Evolutionary conservation across 1,140 invertebrate genomes (phyloP), one percentile per base, ranked within the genome.

Genomic region (Coelopa frigida): DNA sequence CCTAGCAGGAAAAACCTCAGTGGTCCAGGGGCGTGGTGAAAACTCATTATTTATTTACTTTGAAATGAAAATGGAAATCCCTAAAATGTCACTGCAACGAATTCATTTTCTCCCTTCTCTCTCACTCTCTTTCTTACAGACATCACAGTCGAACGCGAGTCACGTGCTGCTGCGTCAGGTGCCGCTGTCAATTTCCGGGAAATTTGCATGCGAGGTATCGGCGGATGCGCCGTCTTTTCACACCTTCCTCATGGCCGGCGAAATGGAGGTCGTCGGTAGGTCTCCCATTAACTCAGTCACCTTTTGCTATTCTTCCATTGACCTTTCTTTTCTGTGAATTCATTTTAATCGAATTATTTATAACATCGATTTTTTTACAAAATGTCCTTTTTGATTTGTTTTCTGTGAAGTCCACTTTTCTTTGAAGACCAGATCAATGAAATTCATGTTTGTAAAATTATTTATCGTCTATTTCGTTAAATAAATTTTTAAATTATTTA

Each of bases 181-280:
- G n/a, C 70, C 76, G 50, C 68, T 75, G 45, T 75, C 77, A 7
- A 79, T 82, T 11, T 77, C 79, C 26, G 85, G 83, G 0, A 71
- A 72, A 27, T 89, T 84, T 62, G 81, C 80, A 35, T 90, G 87
- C 61, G 87, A 90, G 70, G 82, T 89, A 27, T 87, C 85, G 1
- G 84, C 84, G 0, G 87, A 91, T 67, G 84, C 84, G 4, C 88
- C 88, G 4, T 85, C 83, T 26, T 92, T 92, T 66, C 81, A 86
- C 58, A 91, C 88, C 0, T 78, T 79, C 4, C 77, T 83, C 50
- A 78, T 81, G 49, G 75, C 77, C 24, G 78, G 78, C 26, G 73
- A 78, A 44, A 81, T 87, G 77, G 78, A 82, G 52, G 80, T 89
- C 37, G 81, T 85, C 22, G 83, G 85, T 87, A 69, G 79, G 79